Evolutionary conservation across 2,888 invertebrate genomes (phyloP), one percentile per base, ranked within the genome.

Genomic region (Pseudococcus longispinus): DNA sequence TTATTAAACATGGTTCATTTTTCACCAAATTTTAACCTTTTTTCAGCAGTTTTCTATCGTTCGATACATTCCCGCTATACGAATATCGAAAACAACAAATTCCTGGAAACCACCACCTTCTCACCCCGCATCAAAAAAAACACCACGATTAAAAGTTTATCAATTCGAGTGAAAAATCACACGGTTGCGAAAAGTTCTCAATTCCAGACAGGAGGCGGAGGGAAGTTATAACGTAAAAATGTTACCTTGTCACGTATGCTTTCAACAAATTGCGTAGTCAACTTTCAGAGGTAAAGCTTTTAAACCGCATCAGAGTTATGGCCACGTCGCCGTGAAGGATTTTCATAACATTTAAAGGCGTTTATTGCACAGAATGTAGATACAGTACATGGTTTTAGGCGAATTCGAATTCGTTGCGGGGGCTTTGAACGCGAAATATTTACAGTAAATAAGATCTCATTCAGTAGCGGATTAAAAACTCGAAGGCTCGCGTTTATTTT

Each of bases 181-280:
- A 70, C 32, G 29, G 15, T 15, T 5, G n/a, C 8, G n/a, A 29
- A 70, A 70, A 70, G 18, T 70, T 26, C 70, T 15, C 70, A 29
- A 9, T 70, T 11, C 20, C 65, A 26, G 2, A 26, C 3, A 9
- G 65, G 15, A 23, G 8, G 60, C 23, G 60, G 11, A 23, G 13
- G 0, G 60, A 23, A 23, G 9, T 23, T 23, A 74, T 74, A 80
- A 80, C 42, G 42, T 80, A 42, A 80, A 80, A 80, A 80, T 80
- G 77, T 80, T 80, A 80, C 77, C 42, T 80, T 80, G 77, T 80
- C 77, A 80, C 77, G 77, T 80, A 80, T 80, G 77, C 37, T 42
- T 80, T 42, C 37, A 80, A 80, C 77, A 80, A 80, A 80, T 80
- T 80, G 77, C 77, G 77, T 80, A 80, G 77, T 80, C 42, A 80